A percentile compares a stretch with the other conserved stretches of the same genome.
phyloP scores from a whole-genome alignment of 1,140 invertebrate genomes.

The Protaetia brevitarsis region DNA sequence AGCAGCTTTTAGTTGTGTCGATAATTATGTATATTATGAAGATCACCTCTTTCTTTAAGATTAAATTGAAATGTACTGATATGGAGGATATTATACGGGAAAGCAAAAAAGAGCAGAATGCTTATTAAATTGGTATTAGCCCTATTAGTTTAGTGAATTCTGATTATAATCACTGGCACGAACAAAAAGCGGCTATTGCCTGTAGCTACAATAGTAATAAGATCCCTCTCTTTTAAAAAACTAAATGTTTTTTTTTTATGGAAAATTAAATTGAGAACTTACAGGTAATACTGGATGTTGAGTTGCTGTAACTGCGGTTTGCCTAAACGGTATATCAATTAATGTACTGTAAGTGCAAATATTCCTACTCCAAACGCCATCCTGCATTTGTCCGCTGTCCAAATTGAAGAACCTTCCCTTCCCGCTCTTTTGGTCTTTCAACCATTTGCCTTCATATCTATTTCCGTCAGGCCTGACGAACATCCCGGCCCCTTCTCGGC shows the following conservation, averaged over 20 bases:
- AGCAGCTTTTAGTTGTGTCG: no score
- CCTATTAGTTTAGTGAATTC: no score
- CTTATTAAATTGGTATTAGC: no score
- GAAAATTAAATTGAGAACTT: slow-evolving; percentile 21
- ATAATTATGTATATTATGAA: no score
- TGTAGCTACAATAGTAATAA: no score
- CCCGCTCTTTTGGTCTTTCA: slow-evolving; percentile 55
- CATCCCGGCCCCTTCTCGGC: slow-evolving; percentile 45
- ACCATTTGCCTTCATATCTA: slow-evolving; percentile 61
- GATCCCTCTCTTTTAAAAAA: no score
- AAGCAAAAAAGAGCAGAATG: no score
- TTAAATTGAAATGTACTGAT: no score
- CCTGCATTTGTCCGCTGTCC: slow-evolving; percentile 58
- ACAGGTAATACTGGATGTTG: slow-evolving; percentile 56
- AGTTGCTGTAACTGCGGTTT: slow-evolving; percentile 53
- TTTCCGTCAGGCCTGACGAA: slow-evolving; percentile 52
- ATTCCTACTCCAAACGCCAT: slow-evolving; percentile 56
- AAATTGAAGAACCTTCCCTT: slow-evolving; percentile 59
- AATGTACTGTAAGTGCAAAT: slow-evolving; percentile 54
- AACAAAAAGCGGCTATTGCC: no score
- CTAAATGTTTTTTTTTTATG: background rate
- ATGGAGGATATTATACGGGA: no score
- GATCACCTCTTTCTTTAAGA: no score
- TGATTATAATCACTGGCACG: no score
- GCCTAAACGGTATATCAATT: slow-evolving; percentile 55